A percentile compares a stretch with the other conserved stretches of the same genome.
These are phyloP conservation scores for Microplitis demolitor DNA, from an alignment of 1,140 invertebrate genomes.

Conservation along the genomic window DNA sequence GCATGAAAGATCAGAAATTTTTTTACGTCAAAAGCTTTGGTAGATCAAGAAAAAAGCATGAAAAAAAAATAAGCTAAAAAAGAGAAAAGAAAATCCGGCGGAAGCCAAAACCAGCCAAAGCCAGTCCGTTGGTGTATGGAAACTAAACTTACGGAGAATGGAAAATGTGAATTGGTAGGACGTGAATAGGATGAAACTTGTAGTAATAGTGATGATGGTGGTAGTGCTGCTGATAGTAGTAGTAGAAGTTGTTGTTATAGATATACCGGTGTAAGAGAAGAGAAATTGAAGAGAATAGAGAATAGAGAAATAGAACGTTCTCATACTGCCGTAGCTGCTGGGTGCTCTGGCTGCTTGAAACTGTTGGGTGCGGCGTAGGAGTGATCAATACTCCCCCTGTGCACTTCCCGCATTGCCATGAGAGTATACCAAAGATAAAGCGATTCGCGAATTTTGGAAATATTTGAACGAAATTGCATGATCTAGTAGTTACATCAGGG, in stretches of 20 bases:
- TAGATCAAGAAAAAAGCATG: no score
- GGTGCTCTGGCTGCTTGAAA: constrained; percentile 2
- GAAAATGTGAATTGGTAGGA: background rate
- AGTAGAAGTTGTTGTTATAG: background rate
- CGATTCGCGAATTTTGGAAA: constrained; percentile 33
- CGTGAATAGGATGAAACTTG: no score
- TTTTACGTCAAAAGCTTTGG: no score
- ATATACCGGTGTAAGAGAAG: background rate
- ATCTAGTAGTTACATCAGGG: background rate
- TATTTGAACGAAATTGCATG: constrained; percentile 1
- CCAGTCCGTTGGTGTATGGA: background rate
- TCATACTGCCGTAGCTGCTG: constrained; percentile 29
- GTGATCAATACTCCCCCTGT: constrained; percentile 58
- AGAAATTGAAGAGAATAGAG: constrained; percentile 37
- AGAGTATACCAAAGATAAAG: constrained; percentile 48
- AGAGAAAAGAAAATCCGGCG: background rate
- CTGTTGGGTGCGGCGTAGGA: constrained; percentile 48
- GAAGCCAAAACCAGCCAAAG: background rate
- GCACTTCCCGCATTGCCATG: constrained; percentile 39
- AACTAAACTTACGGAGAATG: background rate
- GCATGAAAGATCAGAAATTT: no score
- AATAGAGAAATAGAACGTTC: constrained; percentile 39
- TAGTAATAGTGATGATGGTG: no score
- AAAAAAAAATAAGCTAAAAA: no score
- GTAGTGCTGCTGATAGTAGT: background rate